These are phyloP conservation scores for Lycopodina hypogea DNA, from an alignment of 37 sponge, comb jelly and placozoan genomes.

Conservation along the genomic window DNA sequence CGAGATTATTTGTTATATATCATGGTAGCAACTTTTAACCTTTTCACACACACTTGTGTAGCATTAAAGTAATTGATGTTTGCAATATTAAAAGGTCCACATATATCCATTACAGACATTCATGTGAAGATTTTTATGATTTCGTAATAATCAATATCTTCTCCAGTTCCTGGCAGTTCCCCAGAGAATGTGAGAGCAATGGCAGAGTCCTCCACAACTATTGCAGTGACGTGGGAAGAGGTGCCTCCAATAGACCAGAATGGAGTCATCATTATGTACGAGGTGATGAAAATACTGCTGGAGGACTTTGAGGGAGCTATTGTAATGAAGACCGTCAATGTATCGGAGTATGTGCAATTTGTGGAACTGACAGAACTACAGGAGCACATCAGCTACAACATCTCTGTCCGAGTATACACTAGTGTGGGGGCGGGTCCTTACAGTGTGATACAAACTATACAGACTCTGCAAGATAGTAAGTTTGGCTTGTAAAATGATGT, in stretches of 20 bases:
- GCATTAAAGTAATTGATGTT: too few relatives aligned
- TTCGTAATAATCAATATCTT: not conserved
- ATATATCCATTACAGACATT: too few relatives aligned
- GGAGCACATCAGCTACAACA: constrained; percentile 10
- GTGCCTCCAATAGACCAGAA: constrained; percentile 18
- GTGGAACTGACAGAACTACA: constrained; percentile 4
- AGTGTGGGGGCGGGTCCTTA: constrained; percentile 20
- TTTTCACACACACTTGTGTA: too few relatives aligned
- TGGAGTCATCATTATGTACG: constrained; percentile 35
- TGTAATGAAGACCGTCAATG: not conserved
- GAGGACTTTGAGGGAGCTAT: not conserved
- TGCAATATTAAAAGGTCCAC: too few relatives aligned
- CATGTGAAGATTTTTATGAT: too few relatives aligned
- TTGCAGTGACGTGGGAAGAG: constrained; percentile 26
- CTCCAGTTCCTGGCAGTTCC: not conserved
- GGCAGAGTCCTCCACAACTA: constrained; percentile 20
- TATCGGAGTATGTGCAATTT: not conserved
- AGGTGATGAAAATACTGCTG: constrained; percentile 12
- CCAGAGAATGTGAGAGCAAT: constrained; percentile 4
- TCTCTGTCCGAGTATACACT: constrained; percentile 24
- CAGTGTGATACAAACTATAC: not conserved
- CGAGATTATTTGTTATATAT: too few relatives aligned
- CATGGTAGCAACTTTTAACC: too few relatives aligned
- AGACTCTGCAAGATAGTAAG: too few relatives aligned
- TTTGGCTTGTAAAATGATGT: too few relatives aligned